A percentile compares a stretch with the other conserved stretches of the same genome.
Conservation (phyloP, 2,888 invertebrate genomes). For the Eristalinus sepulchralis region DNA sequence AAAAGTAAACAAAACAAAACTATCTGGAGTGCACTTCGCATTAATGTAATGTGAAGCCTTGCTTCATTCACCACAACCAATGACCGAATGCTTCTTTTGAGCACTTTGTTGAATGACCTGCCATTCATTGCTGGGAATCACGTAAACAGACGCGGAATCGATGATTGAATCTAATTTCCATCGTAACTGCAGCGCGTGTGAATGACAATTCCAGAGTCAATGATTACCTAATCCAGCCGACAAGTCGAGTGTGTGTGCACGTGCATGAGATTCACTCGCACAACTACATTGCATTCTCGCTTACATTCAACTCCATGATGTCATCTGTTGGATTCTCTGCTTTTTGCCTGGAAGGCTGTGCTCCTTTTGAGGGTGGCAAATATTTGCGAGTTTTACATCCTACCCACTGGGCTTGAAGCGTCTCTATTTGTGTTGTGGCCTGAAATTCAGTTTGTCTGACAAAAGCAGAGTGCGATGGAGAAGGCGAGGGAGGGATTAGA, state of each 20-base stretch:
- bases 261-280: background rate
- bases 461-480: slow-evolving; percentile 27
- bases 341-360: background rate
- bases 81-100: background rate
- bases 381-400: slow-evolving; percentile 9
- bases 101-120: slow-evolving; percentile 29
- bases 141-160: slow-evolving; percentile 40
- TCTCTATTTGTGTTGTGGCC: slow-evolving; percentile 33
- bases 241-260: background rate
- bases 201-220: background rate
- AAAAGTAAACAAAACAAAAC: slow-evolving; percentile 12
- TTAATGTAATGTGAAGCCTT: background rate
- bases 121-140: slow-evolving; percentile 27
- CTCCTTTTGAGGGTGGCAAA: background rate
- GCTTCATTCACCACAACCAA: background rate
- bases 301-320: background rate
- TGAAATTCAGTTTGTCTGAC: slow-evolving; percentile 8
- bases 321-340: background rate
- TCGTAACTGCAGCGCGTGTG: background rate
- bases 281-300: background rate
- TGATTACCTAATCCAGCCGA: background rate
- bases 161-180: slow-evolving; percentile 9
- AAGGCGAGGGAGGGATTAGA: background rate
- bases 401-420: background rate
- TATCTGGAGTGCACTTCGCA: slow-evolving; percentile 9